Percentiles rank a stretch among this genome's conserved stretches.
Evolutionary conservation across 2,888 invertebrate species (phyloP).

Genomic region (Apodemia mormo): DNA sequence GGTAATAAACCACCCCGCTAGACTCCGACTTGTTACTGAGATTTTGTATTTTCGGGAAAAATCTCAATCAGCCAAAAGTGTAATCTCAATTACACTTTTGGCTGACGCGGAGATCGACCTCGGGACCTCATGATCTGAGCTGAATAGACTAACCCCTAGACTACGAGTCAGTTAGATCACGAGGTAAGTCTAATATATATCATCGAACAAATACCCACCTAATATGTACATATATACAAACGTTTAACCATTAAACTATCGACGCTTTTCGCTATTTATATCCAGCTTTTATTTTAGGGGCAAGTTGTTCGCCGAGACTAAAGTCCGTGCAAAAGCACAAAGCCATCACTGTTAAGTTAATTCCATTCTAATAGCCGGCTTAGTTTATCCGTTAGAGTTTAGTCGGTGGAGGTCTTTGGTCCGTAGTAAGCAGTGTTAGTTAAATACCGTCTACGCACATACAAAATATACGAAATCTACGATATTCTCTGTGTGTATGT

Average conservation of each 20-base stretch:
- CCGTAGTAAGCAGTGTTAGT: not conserved
- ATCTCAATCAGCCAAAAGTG: no score
- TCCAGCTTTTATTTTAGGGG: conserved; percentile 1
- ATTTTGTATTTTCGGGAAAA: no score
- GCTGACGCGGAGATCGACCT: no score
- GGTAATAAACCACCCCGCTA: no score
- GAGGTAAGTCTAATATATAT: no score
- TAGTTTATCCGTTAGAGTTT: conserved; percentile 18
- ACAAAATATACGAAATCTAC: not conserved
- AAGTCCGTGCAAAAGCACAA: conserved; percentile 16
- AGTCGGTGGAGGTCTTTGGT: not conserved
- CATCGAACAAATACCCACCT: no score
- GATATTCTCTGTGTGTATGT: not conserved
- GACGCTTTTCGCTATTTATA: not conserved
- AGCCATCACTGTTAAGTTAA: conserved; percentile 16
- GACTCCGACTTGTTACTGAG: no score
- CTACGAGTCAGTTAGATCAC: no score
- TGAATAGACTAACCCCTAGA: no score
- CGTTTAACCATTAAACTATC: not conserved
- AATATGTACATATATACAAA: not conserved
- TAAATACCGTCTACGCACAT: not conserved
- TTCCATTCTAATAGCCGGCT: conserved; percentile 13
- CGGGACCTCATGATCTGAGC: no score
- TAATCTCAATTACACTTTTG: no score
- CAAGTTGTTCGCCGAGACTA: conserved; percentile 3